These are phyloP conservation scores for Parazoanthus swiftii DNA, from an alignment of 92 coral and sea anemone genomes.

Conservation along the genomic window DNA sequence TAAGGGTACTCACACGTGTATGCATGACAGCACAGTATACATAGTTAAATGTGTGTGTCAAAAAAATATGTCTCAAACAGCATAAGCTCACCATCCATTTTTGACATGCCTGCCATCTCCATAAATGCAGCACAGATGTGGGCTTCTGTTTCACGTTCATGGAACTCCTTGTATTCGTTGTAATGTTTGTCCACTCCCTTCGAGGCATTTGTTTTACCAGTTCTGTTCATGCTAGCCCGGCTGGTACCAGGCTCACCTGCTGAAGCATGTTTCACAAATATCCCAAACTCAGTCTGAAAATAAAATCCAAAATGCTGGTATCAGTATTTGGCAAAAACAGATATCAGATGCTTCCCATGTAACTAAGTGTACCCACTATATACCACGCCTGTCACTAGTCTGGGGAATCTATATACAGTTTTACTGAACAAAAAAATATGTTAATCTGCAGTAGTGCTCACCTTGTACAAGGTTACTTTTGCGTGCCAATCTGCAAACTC, in stretches of 20 bases:
- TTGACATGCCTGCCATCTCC: constrained; percentile 43
- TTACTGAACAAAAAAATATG: too few species aligned
- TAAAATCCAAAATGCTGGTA: not conserved
- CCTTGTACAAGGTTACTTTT: constrained; percentile 58
- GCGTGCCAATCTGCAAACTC: constrained; percentile 82
- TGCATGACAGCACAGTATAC: too few species aligned
- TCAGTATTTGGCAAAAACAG: not conserved
- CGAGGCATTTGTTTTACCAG: constrained; percentile 41
- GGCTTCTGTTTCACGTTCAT: constrained; percentile 30
- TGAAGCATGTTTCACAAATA: constrained; percentile 30
- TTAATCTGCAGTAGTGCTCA: not conserved
- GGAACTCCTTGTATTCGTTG: constrained; percentile 44
- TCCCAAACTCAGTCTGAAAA: not conserved
- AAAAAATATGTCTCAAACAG: not conserved
- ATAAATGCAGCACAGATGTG: constrained; percentile 46
- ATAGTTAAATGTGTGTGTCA: not conserved
- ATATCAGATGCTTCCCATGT: not conserved
- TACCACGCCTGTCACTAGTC: too few species aligned
- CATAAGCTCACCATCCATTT: constrained; percentile 25
- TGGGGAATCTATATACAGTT: too few species aligned
- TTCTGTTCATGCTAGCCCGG: constrained; percentile 43
- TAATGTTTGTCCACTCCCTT: constrained; percentile 37
- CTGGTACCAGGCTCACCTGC: constrained; percentile 30
- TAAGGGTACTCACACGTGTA: too few species aligned
- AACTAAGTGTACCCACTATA: too few species aligned